Conservation (phyloP, 2,797 vertebrate genomes). For the Gallinago solitaria region DNA sequence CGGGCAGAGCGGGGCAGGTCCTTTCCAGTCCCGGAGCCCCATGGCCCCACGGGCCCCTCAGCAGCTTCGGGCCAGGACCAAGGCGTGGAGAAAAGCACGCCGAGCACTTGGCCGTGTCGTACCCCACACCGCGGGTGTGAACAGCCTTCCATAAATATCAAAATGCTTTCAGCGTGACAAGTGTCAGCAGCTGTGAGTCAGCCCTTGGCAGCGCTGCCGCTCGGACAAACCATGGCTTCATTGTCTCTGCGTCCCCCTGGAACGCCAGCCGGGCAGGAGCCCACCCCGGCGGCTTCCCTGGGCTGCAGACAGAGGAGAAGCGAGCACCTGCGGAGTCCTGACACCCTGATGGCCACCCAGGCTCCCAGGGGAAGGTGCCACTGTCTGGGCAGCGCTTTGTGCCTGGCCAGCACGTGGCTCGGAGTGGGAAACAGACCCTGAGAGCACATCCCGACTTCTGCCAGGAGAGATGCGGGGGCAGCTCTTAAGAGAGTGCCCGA, state of each 20-base stretch:
- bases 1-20: not conserved
- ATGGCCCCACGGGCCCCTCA: not conserved
- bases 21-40: not conserved
- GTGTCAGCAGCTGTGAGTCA: constrained; percentile 40
- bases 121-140: not conserved
- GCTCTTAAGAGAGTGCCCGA: not conserved
- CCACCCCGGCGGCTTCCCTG: not conserved
- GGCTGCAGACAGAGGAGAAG: not conserved
- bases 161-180: not conserved
- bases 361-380: fast-evolving
- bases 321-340: not conserved
- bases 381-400: not conserved
- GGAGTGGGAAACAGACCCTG: fast-evolving
- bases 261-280: not conserved
- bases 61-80: no score
- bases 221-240: not conserved
- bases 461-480: not conserved
- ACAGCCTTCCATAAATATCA: not conserved
- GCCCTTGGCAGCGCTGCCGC: not conserved
- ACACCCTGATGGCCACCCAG: fast-evolving
- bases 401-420: fast-evolving
- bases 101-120: no score
- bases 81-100: no score
- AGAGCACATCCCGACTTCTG: not conserved
- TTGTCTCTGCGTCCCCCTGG: not conserved